Evolutionary conservation across 2,888 invertebrate species (phyloP), one percentile per base, ranked within the genome.

Genomic region (Steromphala cineraria): DNA sequence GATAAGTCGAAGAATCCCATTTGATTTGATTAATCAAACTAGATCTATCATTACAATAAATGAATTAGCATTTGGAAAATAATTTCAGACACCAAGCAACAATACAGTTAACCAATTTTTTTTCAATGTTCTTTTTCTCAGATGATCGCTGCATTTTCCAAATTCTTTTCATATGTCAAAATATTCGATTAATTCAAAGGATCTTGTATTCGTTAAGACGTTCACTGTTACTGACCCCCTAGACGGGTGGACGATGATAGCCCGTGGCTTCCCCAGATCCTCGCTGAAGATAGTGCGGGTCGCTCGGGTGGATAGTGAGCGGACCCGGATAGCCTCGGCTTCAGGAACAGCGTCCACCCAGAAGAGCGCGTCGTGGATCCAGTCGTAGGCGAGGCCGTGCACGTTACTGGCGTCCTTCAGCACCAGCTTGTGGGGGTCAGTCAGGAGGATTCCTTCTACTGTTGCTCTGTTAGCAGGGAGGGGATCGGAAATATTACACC

Each of bases 341-440:
- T 17, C 40, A 0, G 40, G 36, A 5, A 71, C 31, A 8, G 71
- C 71, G n/a, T 71, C 71, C 19, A 71, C 71, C 71, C 71, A 71
- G 19, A 36, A 71, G 31, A 71, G 71, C 8, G 10, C 8, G 15
- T 71, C 36, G 40, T 71, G 71, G 3, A 71, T n/a, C 71, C 71
- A 71, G 71, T 71, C 71, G 71, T n/a, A 71, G n/a, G 71, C 71
- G n/a, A 71, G n/a, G 13, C 71, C 71, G n/a, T 71, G 31, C 31
- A 71, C 71, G 40, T 19, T 71, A 36, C 31, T 19, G 36, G 71
- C 40, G 71, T 19, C 71, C n/a, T 36, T 36, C 2, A 5, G 13
- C n/a, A 71, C 71, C 31, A 71, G 31, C 28, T 36, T 31, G 19
- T 36, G 71, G 40, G 40, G 5, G 40, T 71, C n/a, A 4, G 36